Percentiles rank a stretch among this genome's conserved stretches.
Evolutionary conservation across 2,113 vertebrate species (phyloP).

Genomic region (Bujurquina vittata): DNA sequence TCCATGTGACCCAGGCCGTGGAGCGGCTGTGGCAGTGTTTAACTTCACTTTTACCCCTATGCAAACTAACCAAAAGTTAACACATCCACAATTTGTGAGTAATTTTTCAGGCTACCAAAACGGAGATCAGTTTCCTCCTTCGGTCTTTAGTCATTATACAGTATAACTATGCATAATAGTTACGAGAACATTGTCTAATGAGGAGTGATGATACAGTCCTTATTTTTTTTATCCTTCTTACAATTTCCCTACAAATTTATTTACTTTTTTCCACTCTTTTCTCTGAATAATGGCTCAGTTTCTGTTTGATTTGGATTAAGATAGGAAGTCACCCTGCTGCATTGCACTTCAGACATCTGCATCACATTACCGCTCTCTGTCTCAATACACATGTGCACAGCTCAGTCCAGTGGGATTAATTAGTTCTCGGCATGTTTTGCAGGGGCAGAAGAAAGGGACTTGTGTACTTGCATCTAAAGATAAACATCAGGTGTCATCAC

Average conservation of each 20-base stretch:
- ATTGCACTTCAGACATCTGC: conserved; percentile 26
- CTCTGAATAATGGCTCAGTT: not conserved
- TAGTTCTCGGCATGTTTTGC: conserved; percentile 15
- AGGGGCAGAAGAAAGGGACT: not conserved
- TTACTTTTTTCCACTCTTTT: not conserved
- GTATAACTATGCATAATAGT: not conserved
- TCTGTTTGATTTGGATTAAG: conserved; percentile 3
- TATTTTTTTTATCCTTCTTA: not conserved
- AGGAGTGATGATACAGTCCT: not conserved
- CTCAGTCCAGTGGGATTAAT: conserved; percentile 12
- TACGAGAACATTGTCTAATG: not conserved
- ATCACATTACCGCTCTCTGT: conserved; percentile 29
- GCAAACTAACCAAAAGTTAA: not conserved
- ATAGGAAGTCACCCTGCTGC: not conserved
- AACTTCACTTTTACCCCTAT: not conserved
- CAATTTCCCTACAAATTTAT: not conserved
- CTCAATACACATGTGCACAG: conserved; percentile 3
- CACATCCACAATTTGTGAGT: not conserved
- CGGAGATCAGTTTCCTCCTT: not conserved
- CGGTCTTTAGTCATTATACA: not conserved
- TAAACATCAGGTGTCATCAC: conserved; percentile 1
- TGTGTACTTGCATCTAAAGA: not conserved
- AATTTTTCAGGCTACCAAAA: not conserved
- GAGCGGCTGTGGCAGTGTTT: not conserved
- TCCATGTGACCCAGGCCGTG: not conserved